phyloP scores from a whole-genome alignment of 1,140 invertebrate genomes.

The Drosophila ohnishii region DNA sequence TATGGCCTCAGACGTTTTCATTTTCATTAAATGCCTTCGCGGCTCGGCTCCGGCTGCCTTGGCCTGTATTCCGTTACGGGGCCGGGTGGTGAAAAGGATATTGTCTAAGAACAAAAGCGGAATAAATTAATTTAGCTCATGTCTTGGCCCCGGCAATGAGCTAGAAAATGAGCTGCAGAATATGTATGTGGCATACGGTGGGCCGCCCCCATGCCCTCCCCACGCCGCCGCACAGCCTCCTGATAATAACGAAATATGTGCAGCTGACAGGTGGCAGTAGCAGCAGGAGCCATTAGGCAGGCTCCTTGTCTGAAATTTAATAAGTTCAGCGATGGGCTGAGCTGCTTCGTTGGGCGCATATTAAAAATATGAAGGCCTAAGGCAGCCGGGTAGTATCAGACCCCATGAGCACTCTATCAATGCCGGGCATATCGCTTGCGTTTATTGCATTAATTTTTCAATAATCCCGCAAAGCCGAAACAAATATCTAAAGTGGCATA shows the following conservation, averaged over 20 bases:
- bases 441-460: conserved; percentile 80
- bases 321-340: conserved; percentile 37
- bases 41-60: conserved; percentile 22
- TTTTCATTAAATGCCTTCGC: conserved; percentile 78
- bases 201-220: conserved; percentile 10
- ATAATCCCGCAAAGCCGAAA: conserved; percentile 65
- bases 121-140: conserved; percentile 82
- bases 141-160: conserved; percentile 74
- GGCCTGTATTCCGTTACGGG: conserved; percentile 56
- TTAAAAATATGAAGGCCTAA: conserved; percentile 72
- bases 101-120: conserved; percentile 80
- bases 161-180: conserved; percentile 80
- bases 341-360: conserved; percentile 47
- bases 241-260: conserved; percentile 80
- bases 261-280: conserved; percentile 72
- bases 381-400: conserved; percentile 42
- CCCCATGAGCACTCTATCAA: conserved; percentile 37
- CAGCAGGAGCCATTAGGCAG: conserved; percentile 31
- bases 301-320: conserved; percentile 63
- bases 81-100: conserved; percentile 60
- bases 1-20: conserved; percentile 68
- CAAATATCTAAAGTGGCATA: conserved; percentile 74
- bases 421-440: conserved; percentile 42
- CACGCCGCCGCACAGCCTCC: conserved; percentile 17
- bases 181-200: conserved; percentile 59